Evolutionary conservation across 2,113 vertebrate species (phyloP).

Genomic region (Labrus mixtus): DNA sequence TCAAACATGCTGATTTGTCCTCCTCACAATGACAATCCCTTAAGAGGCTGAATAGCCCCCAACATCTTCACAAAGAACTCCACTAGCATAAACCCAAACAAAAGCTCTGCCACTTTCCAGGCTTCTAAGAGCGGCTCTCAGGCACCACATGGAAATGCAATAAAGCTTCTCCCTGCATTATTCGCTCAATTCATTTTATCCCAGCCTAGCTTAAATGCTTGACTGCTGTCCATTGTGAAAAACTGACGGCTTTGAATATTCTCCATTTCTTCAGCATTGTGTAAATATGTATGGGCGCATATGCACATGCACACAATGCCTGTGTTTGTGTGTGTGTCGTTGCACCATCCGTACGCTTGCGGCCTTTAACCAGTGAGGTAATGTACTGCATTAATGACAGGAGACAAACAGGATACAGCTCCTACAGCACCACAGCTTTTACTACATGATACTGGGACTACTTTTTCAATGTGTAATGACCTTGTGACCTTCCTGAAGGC

Average conservation of each 20-base stretch:
- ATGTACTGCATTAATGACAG: conserved; percentile 15
- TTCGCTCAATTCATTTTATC: conserved; percentile 40
- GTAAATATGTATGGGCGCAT: background rate
- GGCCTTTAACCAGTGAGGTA: background rate
- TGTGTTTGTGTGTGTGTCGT: background rate
- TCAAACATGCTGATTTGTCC: conserved; percentile 39
- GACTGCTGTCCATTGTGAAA: conserved; percentile 38
- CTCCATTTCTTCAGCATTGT: background rate
- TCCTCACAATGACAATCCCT: conserved; percentile 49
- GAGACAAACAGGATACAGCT: conserved; percentile 7
- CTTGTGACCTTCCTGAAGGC: conserved; percentile 5
- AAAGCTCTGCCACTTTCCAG: conserved; percentile 56
- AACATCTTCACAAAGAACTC: conserved; percentile 55
- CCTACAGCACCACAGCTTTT: background rate
- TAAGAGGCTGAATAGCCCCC: conserved; percentile 42
- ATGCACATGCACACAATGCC: background rate
- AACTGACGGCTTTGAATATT: conserved; percentile 8
- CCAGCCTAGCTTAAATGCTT: conserved; percentile 21
- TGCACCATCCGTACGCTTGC: background rate
- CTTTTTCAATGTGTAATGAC: conserved; percentile 5
- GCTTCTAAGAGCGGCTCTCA: conserved; percentile 35
- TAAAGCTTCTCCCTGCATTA: conserved; percentile 19
- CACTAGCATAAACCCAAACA: conserved; percentile 45
- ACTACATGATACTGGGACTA: background rate
- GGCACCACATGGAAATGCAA: conserved; percentile 29